A percentile compares a stretch with the other conserved stretches of the same genome.
These are phyloP conservation scores for Phoxinus phoxinus DNA, from an alignment of 2,113 vertebrate genomes.

Conservation along the genomic window DNA sequence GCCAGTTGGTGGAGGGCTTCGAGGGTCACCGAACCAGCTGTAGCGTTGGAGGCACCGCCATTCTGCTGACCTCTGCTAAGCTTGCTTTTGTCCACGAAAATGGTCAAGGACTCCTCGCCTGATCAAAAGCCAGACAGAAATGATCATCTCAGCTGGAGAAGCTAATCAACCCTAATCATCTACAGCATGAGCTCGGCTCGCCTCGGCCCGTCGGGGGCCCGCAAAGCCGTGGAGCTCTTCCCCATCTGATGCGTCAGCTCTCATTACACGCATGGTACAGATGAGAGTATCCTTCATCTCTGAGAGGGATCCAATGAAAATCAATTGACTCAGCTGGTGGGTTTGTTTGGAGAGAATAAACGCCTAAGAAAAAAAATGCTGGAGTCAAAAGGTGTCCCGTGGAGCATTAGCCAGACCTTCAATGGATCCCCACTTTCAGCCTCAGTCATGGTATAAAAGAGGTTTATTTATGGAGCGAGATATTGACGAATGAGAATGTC, in stretches of 20 bases:
- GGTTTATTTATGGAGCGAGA: slow-evolving; percentile 41
- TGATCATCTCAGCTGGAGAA: slow-evolving; percentile 65
- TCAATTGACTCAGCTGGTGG: slow-evolving; percentile 39
- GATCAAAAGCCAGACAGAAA: slow-evolving; percentile 62
- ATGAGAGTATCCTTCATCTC: slow-evolving; percentile 13
- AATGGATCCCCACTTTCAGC: slow-evolving; percentile 32
- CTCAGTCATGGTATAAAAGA: slow-evolving; percentile 38
- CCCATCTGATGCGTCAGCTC: slow-evolving; percentile 26
- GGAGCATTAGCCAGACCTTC: slow-evolving; percentile 43
- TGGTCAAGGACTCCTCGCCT: slow-evolving; percentile 84
- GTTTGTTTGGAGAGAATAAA: slow-evolving; percentile 43
- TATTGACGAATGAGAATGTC: slow-evolving; percentile 29
- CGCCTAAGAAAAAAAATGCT: slow-evolving; percentile 38
- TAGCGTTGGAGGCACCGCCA: slow-evolving; percentile 62
- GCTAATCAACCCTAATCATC: slow-evolving; percentile 69
- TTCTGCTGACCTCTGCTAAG: slow-evolving; percentile 70
- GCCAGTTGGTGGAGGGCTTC: slow-evolving; percentile 82
- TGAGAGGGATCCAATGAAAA: slow-evolving; percentile 32
- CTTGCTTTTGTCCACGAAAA: slow-evolving; percentile 83
- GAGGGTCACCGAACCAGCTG: slow-evolving; percentile 70
- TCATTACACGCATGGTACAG: slow-evolving; percentile 36
- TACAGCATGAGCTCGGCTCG: slow-evolving; percentile 54
- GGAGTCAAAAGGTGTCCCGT: slow-evolving; percentile 30
- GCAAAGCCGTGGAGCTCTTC: slow-evolving; percentile 3
- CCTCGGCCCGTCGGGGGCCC: slow-evolving; percentile 54